These are phyloP conservation scores for Caenorhabditis briggsae DNA, from an alignment of 1,140 invertebrate genomes.

Conservation along the genomic window DNA sequence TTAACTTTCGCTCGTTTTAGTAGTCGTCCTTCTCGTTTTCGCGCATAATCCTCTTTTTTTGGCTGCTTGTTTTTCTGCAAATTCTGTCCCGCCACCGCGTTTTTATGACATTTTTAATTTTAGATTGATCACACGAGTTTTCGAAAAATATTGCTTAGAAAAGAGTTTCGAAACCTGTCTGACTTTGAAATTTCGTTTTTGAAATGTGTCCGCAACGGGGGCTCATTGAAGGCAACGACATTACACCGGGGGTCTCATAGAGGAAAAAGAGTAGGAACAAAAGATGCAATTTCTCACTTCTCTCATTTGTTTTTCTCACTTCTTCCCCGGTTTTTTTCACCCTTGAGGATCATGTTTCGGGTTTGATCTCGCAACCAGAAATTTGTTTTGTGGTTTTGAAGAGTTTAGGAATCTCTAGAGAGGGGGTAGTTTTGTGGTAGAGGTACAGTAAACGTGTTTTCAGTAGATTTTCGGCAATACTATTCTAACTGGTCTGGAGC, in stretches of 20 bases:
- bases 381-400: neutral
- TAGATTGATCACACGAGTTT: neutral
- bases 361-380: neutral
- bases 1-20: slow-evolving; percentile 13
- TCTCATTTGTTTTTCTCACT: slow-evolving; percentile 49
- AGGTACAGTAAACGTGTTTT: too few species aligned
- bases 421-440: too few species aligned
- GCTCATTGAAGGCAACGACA: slow-evolving; percentile 23
- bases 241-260: slow-evolving; percentile 17
- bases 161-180: neutral
- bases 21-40: slow-evolving; percentile 11
- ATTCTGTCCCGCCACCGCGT: neutral
- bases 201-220: slow-evolving; percentile 28
- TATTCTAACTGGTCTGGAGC: too few species aligned
- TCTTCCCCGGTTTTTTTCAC: neutral
- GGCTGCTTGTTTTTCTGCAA: neutral
- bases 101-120: slow-evolving; percentile 19
- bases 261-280: slow-evolving; percentile 44
- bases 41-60: slow-evolving; percentile 21
- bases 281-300: slow-evolving; percentile 55
- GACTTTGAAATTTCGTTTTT: neutral
- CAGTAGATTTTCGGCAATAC: too few species aligned
- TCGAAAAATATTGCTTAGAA: neutral
- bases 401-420: too few species aligned
- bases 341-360: slow-evolving; percentile 27